A percentile compares a stretch with the other conserved stretches of the same genome.
phyloP scores from a whole-genome alignment of 2,113 vertebrate species.

The Hassar affinis region DNA sequence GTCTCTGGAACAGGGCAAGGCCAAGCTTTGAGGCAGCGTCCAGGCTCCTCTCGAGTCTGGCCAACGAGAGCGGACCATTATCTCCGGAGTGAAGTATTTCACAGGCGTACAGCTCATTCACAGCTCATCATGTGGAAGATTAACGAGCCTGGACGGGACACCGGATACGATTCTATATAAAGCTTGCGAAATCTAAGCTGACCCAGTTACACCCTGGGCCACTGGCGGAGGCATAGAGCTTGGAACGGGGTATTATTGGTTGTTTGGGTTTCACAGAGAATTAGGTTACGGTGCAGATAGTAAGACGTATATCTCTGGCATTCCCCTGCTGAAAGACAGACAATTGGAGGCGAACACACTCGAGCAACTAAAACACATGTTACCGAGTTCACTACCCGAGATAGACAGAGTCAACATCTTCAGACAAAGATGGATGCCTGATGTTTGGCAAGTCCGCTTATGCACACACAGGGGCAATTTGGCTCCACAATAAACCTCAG shows the following conservation, averaged over 20 bases:
- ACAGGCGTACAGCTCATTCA: constrained; percentile 28
- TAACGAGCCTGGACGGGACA: constrained; percentile 18
- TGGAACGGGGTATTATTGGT: not conserved
- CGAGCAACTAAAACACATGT: constrained; percentile 51
- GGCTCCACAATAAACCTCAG: constrained; percentile 34
- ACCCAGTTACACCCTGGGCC: not conserved
- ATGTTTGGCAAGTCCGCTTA: constrained; percentile 43
- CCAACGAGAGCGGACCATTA: not conserved
- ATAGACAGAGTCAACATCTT: constrained; percentile 51
- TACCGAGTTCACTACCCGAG: constrained; percentile 12
- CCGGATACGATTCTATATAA: constrained; percentile 16
- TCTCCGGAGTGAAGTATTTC: constrained; percentile 15
- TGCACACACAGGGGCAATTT: constrained; percentile 37
- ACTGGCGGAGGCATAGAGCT: no score
- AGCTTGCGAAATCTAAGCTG: constrained; percentile 7
- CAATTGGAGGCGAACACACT: constrained; percentile 35
- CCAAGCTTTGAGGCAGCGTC: constrained; percentile 21
- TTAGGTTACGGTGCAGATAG: not conserved
- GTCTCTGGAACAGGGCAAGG: constrained; percentile 34
- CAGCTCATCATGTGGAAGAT: constrained; percentile 31
- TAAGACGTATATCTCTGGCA: not conserved
- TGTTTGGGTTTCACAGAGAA: not conserved
- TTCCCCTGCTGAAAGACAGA: constrained; percentile 2
- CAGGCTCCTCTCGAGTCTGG: constrained; percentile 12
- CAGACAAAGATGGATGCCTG: constrained; percentile 45